Evolutionary conservation across 2,797 vertebrate genomes (phyloP).

Genomic region (Epinephelus malabaricus): DNA sequence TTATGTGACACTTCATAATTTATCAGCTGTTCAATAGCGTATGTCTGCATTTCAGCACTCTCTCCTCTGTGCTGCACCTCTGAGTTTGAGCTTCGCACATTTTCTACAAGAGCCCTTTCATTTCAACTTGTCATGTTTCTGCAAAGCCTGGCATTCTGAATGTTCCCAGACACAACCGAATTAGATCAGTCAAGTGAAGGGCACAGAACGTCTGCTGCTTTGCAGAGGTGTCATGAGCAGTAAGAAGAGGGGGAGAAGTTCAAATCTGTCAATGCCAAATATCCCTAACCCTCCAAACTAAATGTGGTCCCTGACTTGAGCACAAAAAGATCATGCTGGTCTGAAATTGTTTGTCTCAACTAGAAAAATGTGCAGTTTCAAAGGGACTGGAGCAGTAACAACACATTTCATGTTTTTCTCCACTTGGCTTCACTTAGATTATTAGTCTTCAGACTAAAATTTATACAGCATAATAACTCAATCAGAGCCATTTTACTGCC

Average conservation of each 20-base stretch:
- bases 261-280: conserved; percentile 68
- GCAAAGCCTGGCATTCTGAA: conserved; percentile 71
- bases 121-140: conserved; percentile 80
- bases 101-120: conserved; percentile 74
- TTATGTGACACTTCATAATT: conserved; percentile 65
- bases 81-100: conserved; percentile 50
- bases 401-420: conserved; percentile 35
- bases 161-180: conserved; percentile 80
- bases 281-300: conserved; percentile 54
- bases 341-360: conserved; percentile 49
- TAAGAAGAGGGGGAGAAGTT: conserved; percentile 46
- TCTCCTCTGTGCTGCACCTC: conserved; percentile 44
- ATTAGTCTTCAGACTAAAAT: conserved; percentile 45
- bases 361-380: conserved; percentile 18
- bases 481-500: conserved; percentile 45
- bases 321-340: conserved; percentile 22
- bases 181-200: conserved; percentile 84
- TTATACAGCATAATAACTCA: conserved; percentile 34
- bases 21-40: conserved; percentile 57
- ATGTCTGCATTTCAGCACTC: conserved; percentile 57
- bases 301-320: conserved; percentile 53
- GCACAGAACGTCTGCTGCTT: conserved; percentile 67
- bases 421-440: conserved; percentile 48
- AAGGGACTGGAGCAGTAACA: conserved; percentile 11
- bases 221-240: conserved; percentile 63